phyloP scores from a whole-genome alignment of 1,140 invertebrate genomes.

The Panagrolaimus sp. region DNA sequence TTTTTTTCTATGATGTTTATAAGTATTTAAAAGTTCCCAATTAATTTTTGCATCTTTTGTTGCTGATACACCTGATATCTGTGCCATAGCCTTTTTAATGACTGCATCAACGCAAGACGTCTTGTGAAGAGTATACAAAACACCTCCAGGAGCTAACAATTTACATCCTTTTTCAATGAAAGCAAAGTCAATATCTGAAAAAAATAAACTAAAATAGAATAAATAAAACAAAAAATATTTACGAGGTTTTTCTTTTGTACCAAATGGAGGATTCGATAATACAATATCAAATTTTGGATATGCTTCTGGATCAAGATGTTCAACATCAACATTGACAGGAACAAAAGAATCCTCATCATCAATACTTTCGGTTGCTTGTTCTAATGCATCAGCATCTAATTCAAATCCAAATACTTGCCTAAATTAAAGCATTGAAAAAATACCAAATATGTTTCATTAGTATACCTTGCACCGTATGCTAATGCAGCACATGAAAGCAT shows the following conservation, averaged over 20 bases:
- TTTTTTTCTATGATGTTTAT: constrained; percentile 1
- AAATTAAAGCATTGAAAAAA: too few species aligned
- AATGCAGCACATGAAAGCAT: not conserved
- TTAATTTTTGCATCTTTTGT: not conserved
- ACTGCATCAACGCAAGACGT: not conserved
- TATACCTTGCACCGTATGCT: not conserved
- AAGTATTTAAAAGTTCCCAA: constrained; percentile 1
- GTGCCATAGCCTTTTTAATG: not conserved
- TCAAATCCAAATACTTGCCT: not conserved
- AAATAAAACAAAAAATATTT: not conserved
- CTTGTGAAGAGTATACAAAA: constrained; percentile 1
- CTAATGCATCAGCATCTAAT: not conserved
- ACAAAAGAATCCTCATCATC: not conserved
- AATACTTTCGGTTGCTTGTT: not conserved
- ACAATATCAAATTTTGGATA: not conserved
- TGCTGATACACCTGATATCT: not conserved
- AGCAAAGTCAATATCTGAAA: constrained; percentile 2
- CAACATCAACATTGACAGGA: not conserved
- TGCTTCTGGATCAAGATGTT: not conserved
- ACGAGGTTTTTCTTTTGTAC: constrained; percentile 3
- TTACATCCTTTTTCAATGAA: not conserved
- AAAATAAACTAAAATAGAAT: not conserved
- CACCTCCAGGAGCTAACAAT: not conserved
- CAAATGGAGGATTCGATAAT: constrained; percentile 6
- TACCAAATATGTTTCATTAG: too few species aligned